Conservation (phyloP, 2,113 vertebrate species). For the Carettochelys insculpta region DNA sequence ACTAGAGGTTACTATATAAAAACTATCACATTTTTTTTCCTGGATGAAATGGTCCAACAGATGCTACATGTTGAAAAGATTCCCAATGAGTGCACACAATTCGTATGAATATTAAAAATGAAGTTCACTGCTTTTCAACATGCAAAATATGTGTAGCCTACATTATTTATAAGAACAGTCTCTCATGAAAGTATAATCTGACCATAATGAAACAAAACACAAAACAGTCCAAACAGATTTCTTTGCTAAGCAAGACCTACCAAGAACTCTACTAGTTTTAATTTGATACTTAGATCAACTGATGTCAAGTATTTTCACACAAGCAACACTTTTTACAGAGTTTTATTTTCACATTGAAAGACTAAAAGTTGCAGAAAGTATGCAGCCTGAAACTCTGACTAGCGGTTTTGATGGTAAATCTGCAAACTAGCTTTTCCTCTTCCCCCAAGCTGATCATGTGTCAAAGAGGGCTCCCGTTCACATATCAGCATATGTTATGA, state of each 20-base stretch:
- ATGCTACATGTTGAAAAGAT: constrained; percentile 50
- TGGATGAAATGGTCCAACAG: constrained; percentile 57
- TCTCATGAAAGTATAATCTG: constrained; percentile 50
- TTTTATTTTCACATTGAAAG: constrained; percentile 55
- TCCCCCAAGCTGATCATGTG: constrained; percentile 47
- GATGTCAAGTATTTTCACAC: background rate
- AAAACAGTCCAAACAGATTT: background rate
- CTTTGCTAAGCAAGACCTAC: background rate
- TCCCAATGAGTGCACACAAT: constrained; percentile 36
- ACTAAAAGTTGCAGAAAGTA: constrained; percentile 65
- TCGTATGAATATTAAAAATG: constrained; percentile 41
- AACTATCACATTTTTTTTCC: constrained; percentile 53
- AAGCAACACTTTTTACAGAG: constrained; percentile 29
- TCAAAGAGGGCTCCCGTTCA: constrained; percentile 37
- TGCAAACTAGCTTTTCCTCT: constrained; percentile 27
- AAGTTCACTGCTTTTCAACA: constrained; percentile 39
- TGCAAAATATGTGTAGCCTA: constrained; percentile 29
- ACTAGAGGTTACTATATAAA: constrained; percentile 55
- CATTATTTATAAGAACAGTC: constrained; percentile 49
- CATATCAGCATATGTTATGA: constrained; percentile 28
- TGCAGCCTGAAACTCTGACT: constrained; percentile 59
- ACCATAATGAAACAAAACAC: constrained; percentile 44
- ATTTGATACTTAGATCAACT: background rate
- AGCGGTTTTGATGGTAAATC: constrained; percentile 48
- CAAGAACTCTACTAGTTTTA: background rate